Evolutionary conservation across 1,140 invertebrate genomes (phyloP), one percentile per base, ranked within the genome.

Genomic region (Cecropterus lyciades): DNA sequence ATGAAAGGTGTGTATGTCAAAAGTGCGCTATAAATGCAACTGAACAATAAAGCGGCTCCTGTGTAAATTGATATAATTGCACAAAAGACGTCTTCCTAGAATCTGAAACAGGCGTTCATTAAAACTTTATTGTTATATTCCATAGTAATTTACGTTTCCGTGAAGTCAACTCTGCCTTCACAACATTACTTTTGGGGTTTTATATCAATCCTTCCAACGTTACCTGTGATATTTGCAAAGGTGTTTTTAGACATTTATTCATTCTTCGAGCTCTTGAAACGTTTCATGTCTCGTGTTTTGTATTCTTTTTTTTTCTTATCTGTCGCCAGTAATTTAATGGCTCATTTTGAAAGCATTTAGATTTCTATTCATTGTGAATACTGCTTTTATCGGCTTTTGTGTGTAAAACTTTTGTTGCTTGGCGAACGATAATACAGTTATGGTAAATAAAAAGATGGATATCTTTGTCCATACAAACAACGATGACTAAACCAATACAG

Each of bases 71-170:
- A 55, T 71, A 56, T 62, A 77, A 75, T 72, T 72, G 72, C 56
- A 60, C 48, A 69, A 74, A 76, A 72, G 65, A 49, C 13, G 42
- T 59, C 65, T 68, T 63, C 53, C 62, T 68, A 69, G 73, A 73
- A 68, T 67, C 63, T 67, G 65, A 70, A 76, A 72, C 72, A 74
- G 70, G 64, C 59, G 70, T 72, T 85, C 79, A 79, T 85, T 80
- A 83, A 76, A 69, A 66, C 62, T 73, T 77, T 67, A 79, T 85
- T 83, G 79, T 83, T 75, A 65, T 66, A 68, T 69, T 63, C 68
- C 59, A 57, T 75, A 74, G 60, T 74, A 67, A 73, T 82, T 80
- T 85, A 78, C 73, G 69, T 76, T 75, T 77, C 75, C 53, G 67
- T 59, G 70, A 60, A 53, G 37, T 65, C 43, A 60, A 60, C 1